Conservation (phyloP, 2,888 invertebrate genomes). For the Trachelus troglodyta region DNA sequence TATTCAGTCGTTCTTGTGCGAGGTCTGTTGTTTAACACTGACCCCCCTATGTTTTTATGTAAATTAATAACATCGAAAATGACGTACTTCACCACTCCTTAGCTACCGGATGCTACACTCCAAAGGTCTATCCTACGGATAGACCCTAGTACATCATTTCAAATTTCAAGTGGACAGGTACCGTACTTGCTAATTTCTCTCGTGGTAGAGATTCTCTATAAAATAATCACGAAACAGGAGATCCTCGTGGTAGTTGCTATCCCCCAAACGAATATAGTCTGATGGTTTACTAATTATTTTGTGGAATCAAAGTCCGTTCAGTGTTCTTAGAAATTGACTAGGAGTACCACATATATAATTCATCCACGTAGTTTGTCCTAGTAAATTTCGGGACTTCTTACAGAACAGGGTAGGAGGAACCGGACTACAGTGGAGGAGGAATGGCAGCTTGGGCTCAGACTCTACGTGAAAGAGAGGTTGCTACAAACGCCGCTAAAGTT, state of each 20-base stretch:
- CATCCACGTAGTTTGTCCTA: constrained; percentile 32
- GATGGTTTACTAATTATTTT: background rate
- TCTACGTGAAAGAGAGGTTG: constrained; percentile 26
- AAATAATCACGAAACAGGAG: background rate
- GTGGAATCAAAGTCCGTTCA: background rate
- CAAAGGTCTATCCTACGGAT: background rate
- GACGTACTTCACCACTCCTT: background rate
- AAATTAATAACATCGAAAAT: constrained; percentile 36
- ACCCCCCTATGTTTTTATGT: constrained; percentile 37
- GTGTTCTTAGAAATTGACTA: constrained; percentile 27
- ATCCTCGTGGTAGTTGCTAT: background rate
- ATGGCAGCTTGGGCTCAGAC: background rate
- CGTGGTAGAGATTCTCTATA: background rate
- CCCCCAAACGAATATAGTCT: background rate
- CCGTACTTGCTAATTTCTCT: background rate
- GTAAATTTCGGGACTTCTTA: constrained; percentile 32
- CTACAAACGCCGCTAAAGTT: constrained; percentile 32
- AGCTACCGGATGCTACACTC: background rate
- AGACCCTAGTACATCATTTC: background rate
- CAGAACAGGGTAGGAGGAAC: background rate
- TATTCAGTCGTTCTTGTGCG: constrained; percentile 37
- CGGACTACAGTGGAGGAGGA: background rate
- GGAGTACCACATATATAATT: constrained; percentile 25
- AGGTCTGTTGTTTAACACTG: constrained; percentile 30
- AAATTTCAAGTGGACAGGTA: background rate